These are phyloP conservation scores for Leptocoma aspasia DNA, from an alignment of 2,113 vertebrate species.

Conservation along the genomic window DNA sequence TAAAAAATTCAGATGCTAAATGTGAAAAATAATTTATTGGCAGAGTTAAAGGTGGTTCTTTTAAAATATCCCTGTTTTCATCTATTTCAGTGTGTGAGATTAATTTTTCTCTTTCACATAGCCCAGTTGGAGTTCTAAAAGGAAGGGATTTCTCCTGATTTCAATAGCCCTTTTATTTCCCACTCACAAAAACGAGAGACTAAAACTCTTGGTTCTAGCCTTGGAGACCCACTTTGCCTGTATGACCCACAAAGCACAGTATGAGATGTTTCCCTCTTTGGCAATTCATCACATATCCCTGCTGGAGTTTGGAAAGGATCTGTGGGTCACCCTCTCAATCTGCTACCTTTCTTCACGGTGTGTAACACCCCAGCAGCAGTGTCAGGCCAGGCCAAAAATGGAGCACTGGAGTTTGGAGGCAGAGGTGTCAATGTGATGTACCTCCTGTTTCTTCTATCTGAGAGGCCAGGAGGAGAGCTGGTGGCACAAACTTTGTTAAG, in stretches of 20 bases:
- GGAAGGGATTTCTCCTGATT: background rate
- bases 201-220: background rate
- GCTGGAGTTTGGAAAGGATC: background rate
- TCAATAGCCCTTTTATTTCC: background rate
- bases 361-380: accelerated
- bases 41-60: background rate
- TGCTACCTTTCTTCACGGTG: background rate
- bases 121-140: background rate
- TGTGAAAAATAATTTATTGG: background rate
- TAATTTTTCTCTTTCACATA: background rate
- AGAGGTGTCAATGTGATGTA: background rate
- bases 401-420: background rate
- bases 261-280: accelerated
- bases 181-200: background rate
- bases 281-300: background rate
- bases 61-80: background rate
- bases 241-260: accelerated
- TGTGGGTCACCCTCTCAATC: background rate
- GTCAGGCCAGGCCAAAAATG: background rate
- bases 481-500: background rate
- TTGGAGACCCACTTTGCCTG: accelerated
- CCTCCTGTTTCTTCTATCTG: background rate
- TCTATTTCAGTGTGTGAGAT: background rate
- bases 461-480: background rate
- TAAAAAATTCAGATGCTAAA: background rate